phyloP scores from a whole-genome alignment of 2,113 vertebrate species.

The Tenrec ecaudatus region DNA sequence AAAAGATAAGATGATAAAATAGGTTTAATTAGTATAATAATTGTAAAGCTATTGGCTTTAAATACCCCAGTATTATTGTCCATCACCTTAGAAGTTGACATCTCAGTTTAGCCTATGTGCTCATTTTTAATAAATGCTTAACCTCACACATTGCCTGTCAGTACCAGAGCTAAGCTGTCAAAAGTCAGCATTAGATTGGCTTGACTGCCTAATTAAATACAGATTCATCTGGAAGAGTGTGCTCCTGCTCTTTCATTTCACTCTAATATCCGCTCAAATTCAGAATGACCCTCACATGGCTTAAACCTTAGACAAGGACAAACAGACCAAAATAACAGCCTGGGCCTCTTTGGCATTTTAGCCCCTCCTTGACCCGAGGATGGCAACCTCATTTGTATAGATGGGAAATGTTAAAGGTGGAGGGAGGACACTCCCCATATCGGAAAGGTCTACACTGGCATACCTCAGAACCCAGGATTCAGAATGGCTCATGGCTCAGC shows the following conservation, averaged over 20 bases:
- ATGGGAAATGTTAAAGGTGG: background rate
- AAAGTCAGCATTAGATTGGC: slow-evolving; percentile 59
- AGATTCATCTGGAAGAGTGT: slow-evolving; percentile 55
- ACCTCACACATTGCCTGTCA: slow-evolving; percentile 43
- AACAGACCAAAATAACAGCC: background rate
- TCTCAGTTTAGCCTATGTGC: slow-evolving; percentile 47
- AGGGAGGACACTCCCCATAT: accelerated
- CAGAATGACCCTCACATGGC: slow-evolving; percentile 8
- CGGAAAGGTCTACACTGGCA: accelerated
- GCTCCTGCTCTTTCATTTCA: slow-evolving; percentile 49
- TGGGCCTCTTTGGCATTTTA: background rate
- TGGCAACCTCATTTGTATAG: background rate
- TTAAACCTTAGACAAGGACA: slow-evolving; percentile 39
- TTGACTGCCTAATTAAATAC: slow-evolving; percentile 68
- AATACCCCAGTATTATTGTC: background rate
- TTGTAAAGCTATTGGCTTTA: background rate
- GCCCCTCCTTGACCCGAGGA: background rate
- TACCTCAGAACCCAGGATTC: background rate
- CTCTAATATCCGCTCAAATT: slow-evolving; percentile 42
- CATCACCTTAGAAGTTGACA: slow-evolving; percentile 39
- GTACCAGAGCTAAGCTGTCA: slow-evolving; percentile 58
- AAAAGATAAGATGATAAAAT: slow-evolving; percentile 1
- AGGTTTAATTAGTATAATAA: slow-evolving; percentile 23
- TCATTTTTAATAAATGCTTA: slow-evolving; percentile 63
- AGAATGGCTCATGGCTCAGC: background rate